Conservation (phyloP, 2,113 vertebrate species). For the Embiotoca jacksoni region DNA sequence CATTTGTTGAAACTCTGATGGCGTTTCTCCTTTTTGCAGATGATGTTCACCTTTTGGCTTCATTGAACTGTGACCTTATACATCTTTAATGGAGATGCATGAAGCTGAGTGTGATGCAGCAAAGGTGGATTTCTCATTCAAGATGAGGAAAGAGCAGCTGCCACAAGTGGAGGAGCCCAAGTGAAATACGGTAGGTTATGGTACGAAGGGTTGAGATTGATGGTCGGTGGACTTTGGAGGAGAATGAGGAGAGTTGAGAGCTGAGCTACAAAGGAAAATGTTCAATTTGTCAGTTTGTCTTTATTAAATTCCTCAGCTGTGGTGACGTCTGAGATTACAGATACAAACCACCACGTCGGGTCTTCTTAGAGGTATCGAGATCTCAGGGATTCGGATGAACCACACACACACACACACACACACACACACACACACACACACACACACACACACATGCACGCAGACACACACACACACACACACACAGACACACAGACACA, state of each 20-base stretch:
- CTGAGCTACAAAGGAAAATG: slow-evolving; percentile 31
- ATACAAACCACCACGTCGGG: slow-evolving; percentile 24
- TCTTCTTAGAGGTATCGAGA: slow-evolving; percentile 41
- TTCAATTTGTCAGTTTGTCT: slow-evolving; percentile 26
- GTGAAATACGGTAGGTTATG: slow-evolving; percentile 18
- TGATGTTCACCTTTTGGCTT: slow-evolving; percentile 5
- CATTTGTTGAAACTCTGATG: background rate
- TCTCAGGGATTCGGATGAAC: slow-evolving; percentile 33
- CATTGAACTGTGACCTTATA: background rate
- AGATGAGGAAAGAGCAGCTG: slow-evolving; percentile 20
- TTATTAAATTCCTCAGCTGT: slow-evolving; percentile 29
- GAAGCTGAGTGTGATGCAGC: background rate
- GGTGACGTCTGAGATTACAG: slow-evolving; percentile 26
- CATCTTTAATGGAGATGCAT: background rate
- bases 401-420: background rate
- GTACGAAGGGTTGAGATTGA: slow-evolving; percentile 40
- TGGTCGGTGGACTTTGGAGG: slow-evolving; percentile 34
- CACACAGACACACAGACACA: too few species aligned
- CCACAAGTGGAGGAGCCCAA: slow-evolving; percentile 13
- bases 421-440: too few species aligned
- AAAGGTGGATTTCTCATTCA: background rate
- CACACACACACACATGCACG: too few species aligned
- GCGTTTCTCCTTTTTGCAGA: slow-evolving; percentile 1
- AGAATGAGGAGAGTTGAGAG: slow-evolving; percentile 8
- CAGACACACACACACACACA: too few species aligned